Evolutionary conservation across 2,113 vertebrate species (phyloP).

Genomic region (Oplegnathus fasciatus): DNA sequence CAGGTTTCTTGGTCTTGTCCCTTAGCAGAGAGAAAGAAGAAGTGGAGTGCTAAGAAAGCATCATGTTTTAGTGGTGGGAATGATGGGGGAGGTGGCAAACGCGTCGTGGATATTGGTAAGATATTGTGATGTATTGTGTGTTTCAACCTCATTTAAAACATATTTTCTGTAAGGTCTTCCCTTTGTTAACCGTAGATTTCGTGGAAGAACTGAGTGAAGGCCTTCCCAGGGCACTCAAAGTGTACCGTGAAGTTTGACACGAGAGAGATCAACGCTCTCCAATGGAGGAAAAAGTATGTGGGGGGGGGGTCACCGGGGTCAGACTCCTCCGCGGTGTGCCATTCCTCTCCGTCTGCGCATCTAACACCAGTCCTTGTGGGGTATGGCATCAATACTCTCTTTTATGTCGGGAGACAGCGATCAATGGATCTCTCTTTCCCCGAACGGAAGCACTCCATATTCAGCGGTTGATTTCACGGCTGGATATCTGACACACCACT

Average conservation of each 20-base stretch:
- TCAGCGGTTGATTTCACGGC: constrained; percentile 77
- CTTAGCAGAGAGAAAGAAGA: constrained; percentile 16
- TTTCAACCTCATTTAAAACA: not conserved
- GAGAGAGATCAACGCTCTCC: constrained; percentile 5
- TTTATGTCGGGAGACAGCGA: constrained; percentile 80
- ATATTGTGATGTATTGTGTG: not conserved
- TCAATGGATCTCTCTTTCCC: constrained; percentile 73
- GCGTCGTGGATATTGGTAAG: not conserved
- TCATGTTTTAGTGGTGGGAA: not conserved
- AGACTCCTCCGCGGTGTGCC: constrained; percentile 48
- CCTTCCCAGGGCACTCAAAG: not conserved
- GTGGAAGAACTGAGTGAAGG: constrained; percentile 11
- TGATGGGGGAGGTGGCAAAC: not conserved
- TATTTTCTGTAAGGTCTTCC: constrained; percentile 20
- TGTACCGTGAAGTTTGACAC: constrained; percentile 18
- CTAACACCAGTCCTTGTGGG: constrained; percentile 64
- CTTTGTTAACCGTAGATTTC: constrained; percentile 1
- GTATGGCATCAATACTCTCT: constrained; percentile 73
- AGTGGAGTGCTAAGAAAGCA: not conserved
- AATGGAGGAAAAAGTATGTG: constrained; percentile 4
- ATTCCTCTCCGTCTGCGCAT: constrained; percentile 56
- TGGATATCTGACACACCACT: constrained; percentile 73
- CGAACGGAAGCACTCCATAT: constrained; percentile 79
- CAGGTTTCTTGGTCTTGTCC: constrained; percentile 34
- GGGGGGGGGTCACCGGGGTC: constrained; percentile 43